A percentile compares a stretch with the other conserved stretches of the same genome.
phyloP scores from a whole-genome alignment of 2,113 vertebrate genomes.

The Dascyllus trimaculatus region DNA sequence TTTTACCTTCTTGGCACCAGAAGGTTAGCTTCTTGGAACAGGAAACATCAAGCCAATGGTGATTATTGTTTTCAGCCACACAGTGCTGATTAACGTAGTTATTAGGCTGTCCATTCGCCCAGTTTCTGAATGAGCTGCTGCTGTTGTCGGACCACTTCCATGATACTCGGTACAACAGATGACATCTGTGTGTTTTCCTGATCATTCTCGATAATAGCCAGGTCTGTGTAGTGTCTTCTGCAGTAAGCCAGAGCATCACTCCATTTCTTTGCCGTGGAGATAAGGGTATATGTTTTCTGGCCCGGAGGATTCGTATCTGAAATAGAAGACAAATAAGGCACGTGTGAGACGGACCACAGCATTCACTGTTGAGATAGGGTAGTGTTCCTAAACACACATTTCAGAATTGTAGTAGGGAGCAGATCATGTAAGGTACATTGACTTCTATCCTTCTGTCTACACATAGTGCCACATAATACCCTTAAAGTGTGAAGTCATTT shows the following conservation, averaged over 20 bases:
- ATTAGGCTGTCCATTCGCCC: rapidly evolving
- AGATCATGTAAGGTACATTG: too few relatives aligned
- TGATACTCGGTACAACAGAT: not conserved
- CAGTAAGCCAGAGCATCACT: not conserved
- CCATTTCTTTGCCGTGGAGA: rapidly evolving
- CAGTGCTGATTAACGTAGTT: not conserved
- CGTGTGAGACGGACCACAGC: not conserved
- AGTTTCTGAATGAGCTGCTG: slow-evolving; percentile 18
- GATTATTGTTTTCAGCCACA: not conserved
- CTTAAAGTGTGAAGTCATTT: too few relatives aligned
- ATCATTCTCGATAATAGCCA: not conserved
- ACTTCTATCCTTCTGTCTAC: too few relatives aligned
- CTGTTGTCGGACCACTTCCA: slow-evolving; percentile 35
- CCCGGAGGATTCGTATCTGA: not conserved
- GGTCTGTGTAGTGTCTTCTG: slow-evolving; percentile 14
- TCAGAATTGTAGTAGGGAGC: too few relatives aligned
- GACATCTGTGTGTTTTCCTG: not conserved
- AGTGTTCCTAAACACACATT: too few relatives aligned
- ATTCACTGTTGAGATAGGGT: too few relatives aligned
- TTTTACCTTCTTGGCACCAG: not conserved
- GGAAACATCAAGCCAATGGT: too few relatives aligned
- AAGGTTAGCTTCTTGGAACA: too few relatives aligned
- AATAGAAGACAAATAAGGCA: not conserved
- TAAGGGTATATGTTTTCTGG: not conserved
- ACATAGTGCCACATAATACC: too few relatives aligned